Evolutionary conservation across 2,113 vertebrate species (phyloP), one percentile per base, ranked within the genome.

Genomic region (Cyprinodon tularosa): DNA sequence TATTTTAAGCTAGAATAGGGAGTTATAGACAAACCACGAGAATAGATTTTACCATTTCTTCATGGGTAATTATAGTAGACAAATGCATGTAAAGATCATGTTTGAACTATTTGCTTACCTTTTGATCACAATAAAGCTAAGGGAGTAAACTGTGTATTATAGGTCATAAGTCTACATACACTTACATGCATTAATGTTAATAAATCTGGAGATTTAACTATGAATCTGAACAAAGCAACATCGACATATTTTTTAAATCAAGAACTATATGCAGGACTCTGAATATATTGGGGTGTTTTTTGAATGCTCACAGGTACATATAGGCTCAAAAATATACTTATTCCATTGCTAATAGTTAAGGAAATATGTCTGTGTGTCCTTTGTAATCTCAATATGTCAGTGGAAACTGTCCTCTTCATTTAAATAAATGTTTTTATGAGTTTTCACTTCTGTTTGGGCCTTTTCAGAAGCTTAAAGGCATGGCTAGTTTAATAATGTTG

Each of bases 1-100:
- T 82, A 86, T 90, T 89, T 89, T 91, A 77, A 78, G 77, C 83
- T 78, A 82, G 62, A 63, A 83, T 74, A 71, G 74, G 83, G 69
- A 86, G 68, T 90, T 84, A 90, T 90, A 87, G 86, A 89, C 86
- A 78, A 64, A 91, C 72, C 70, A 77, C 64, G 71, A 62, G 78
- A 86, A 83, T 69, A 72, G 59, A 72, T 20, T 75, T 62, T 47
- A n/a, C 62, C 53, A 69, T 77, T 8, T 37, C 76, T 80, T 66
- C 68, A 57, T 37, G 20, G 82, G 67, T 59, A 62, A 0, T 78
- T 68, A 38, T 59, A 59, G 37, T 20, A 1, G 38, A 4, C 20
- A 39, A 9, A 57, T 2, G 6, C 14, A 57, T n/a, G 20, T 20
- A n/a, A 57, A 57, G 50, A n/a, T 8, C n/a, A 20, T 57, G 17